Conservation (phyloP, 2,888 invertebrate genomes). For the Chromoteleia sp. region DNA sequence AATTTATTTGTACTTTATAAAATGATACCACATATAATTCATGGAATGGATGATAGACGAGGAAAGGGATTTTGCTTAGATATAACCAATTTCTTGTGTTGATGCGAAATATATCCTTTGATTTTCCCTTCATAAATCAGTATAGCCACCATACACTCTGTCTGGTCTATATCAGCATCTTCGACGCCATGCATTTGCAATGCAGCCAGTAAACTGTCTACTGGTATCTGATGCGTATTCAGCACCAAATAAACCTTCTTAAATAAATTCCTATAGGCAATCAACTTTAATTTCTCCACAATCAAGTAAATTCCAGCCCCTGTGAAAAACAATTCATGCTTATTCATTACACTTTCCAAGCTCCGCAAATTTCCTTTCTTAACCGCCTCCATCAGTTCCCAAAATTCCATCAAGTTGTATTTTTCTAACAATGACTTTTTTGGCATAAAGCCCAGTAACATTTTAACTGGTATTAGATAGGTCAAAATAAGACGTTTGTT, state of each 20-base stretch:
- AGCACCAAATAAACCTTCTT: slow-evolving; percentile 93
- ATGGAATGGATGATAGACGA: slow-evolving; percentile 88
- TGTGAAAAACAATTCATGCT: slow-evolving; percentile 96
- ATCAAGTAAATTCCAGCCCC: slow-evolving; percentile 98
- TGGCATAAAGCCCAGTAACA: slow-evolving; percentile 98
- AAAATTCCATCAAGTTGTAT: slow-evolving; percentile 96
- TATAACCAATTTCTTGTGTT: slow-evolving; percentile 98
- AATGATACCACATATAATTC: slow-evolving; percentile 70
- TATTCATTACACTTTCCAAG: slow-evolving; percentile 93
- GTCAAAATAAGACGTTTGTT: slow-evolving; percentile 97
- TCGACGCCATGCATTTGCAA: slow-evolving; percentile 92
- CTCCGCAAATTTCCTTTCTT: slow-evolving; percentile 94
- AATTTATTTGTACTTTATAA: slow-evolving; percentile 1
- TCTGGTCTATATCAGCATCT: slow-evolving; percentile 96
- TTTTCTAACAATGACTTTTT: slow-evolving; percentile 91
- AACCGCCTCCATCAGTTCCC: slow-evolving; percentile 94
- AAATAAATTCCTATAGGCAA: slow-evolving; percentile 97
- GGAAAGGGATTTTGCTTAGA: slow-evolving; percentile 99
- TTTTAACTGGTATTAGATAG: slow-evolving; percentile 98
- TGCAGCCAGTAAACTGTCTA: slow-evolving; percentile 93
- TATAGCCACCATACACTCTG: slow-evolving; percentile 98
- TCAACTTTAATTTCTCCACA: slow-evolving; percentile 97
- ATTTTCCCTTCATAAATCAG: slow-evolving; percentile 98
- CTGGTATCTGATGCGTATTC: slow-evolving; percentile 94
- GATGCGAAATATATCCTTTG: slow-evolving; percentile 98